Conservation (phyloP, 2,113 vertebrate species). For the Leptodactylus fuscus region DNA sequence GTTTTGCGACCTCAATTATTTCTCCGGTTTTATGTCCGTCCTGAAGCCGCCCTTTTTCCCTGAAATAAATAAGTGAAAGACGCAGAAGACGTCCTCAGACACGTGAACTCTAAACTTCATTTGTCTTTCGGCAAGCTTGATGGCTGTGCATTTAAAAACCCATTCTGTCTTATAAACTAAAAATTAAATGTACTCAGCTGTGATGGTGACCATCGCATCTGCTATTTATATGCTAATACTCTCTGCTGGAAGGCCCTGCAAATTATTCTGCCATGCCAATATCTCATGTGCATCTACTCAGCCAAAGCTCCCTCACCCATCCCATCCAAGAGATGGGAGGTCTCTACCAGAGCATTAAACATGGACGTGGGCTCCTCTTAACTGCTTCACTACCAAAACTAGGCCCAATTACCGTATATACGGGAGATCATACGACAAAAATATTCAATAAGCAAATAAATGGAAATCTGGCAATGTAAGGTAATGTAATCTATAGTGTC, state of each 20-base stretch:
- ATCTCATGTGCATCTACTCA: slow-evolving; percentile 91
- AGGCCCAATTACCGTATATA: neutral
- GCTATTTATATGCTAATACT: slow-evolving; percentile 99
- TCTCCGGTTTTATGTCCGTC: slow-evolving; percentile 76
- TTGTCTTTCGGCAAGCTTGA: slow-evolving; percentile 96
- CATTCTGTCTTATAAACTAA: slow-evolving; percentile 99
- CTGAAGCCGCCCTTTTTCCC: slow-evolving; percentile 77
- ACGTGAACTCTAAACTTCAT: slow-evolving; percentile 94
- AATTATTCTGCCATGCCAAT: slow-evolving; percentile 95
- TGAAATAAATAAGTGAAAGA: slow-evolving; percentile 77
- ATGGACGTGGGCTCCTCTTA: neutral
- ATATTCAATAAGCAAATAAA: too few species aligned
- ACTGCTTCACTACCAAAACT: neutral
- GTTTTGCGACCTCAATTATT: slow-evolving; percentile 81
- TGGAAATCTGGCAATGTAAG: too few species aligned
- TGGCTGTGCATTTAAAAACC: slow-evolving; percentile 96
- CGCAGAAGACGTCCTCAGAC: slow-evolving; percentile 83
- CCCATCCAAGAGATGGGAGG: slow-evolving; percentile 67
- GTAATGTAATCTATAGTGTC: too few species aligned
- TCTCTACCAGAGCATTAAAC: slow-evolving; percentile 54
- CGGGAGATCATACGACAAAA: too few species aligned
- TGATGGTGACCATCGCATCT: slow-evolving; percentile 93
- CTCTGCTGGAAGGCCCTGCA: slow-evolving; percentile 92
- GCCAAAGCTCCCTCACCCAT: too few species aligned
- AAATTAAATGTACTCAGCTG: slow-evolving; percentile 99